These are phyloP conservation scores for Hydriomena furcata DNA, from an alignment of 2,888 invertebrate genomes.

Conservation along the genomic window DNA sequence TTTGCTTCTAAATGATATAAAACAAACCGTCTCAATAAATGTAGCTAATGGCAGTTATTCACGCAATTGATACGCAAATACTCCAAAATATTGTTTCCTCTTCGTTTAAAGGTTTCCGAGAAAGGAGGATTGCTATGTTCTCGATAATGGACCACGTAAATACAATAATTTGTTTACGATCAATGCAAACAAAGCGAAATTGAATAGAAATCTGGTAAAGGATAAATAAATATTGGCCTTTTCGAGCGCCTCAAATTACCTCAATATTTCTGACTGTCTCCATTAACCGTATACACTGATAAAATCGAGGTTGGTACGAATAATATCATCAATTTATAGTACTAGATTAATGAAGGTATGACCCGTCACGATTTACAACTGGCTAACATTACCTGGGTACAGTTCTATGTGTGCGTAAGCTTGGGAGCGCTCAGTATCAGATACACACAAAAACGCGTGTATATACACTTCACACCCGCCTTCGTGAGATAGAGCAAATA, in stretches of 20 bases:
- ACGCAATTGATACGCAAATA: slow-evolving; percentile 10
- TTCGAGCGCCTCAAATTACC: not conserved
- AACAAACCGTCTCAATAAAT: not conserved
- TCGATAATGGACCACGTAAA: slow-evolving; percentile 9
- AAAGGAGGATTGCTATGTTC: slow-evolving; percentile 5
- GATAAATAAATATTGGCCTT: not conserved
- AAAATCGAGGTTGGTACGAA: too few species aligned
- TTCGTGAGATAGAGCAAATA: too few species aligned
- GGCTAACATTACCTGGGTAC: not conserved
- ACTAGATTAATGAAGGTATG: too few species aligned
- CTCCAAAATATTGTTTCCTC: slow-evolving; percentile 12
- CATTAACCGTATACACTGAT: too few species aligned
- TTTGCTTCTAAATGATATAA: too few species aligned
- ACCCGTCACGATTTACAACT: not conserved
- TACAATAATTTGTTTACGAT: slow-evolving; percentile 8
- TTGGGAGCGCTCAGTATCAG: too few species aligned
- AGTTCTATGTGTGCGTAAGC: too few species aligned
- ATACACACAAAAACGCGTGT: too few species aligned
- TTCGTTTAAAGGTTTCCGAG: slow-evolving; percentile 9
- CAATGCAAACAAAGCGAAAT: slow-evolving; percentile 7
- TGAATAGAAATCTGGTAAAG: not conserved
- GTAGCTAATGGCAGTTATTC: not conserved
- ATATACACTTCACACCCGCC: too few species aligned
- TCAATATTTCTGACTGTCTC: too few species aligned
- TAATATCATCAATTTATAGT: too few species aligned